phyloP scores from a whole-genome alignment of 2,888 invertebrate species.

The Tetrapedia diversipes region DNA sequence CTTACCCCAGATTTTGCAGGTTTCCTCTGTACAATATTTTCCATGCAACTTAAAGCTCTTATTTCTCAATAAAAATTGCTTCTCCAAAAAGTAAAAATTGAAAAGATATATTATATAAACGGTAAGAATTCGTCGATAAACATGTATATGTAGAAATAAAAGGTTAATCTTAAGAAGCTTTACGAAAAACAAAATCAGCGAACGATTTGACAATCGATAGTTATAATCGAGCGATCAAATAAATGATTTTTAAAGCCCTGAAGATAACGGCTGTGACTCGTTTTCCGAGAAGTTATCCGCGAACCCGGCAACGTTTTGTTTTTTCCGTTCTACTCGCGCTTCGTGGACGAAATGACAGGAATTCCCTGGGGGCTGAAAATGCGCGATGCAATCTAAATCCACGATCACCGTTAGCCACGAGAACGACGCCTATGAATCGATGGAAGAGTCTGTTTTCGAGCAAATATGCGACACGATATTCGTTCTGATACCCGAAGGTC shows the following conservation, averaged over 20 bases:
- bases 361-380: slow-evolving; percentile 22
- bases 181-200: not conserved
- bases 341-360: slow-evolving; percentile 28
- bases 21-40: not conserved
- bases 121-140: not conserved
- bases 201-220: not conserved
- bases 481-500: slow-evolving; percentile 68
- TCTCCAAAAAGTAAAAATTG: too few species aligned
- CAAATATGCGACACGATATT: slow-evolving; percentile 72
- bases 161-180: not conserved
- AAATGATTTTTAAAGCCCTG: not conserved
- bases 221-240: not conserved
- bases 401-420: slow-evolving; percentile 43
- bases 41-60: not conserved
- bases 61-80: not conserved
- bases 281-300: slow-evolving; percentile 27
- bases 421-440: slow-evolving; percentile 35
- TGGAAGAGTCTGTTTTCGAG: slow-evolving; percentile 67
- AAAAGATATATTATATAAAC: not conserved
- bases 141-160: not conserved
- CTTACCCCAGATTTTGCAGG: not conserved
- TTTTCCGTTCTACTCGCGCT: not conserved
- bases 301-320: slow-evolving; percentile 14
- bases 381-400: slow-evolving; percentile 63
- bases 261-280: not conserved